Percentiles rank a stretch among this genome's conserved stretches.
Conservation (phyloP, 37 sponge, comb jelly and placozoan species). For the Ephydatia muelleri region DNA sequence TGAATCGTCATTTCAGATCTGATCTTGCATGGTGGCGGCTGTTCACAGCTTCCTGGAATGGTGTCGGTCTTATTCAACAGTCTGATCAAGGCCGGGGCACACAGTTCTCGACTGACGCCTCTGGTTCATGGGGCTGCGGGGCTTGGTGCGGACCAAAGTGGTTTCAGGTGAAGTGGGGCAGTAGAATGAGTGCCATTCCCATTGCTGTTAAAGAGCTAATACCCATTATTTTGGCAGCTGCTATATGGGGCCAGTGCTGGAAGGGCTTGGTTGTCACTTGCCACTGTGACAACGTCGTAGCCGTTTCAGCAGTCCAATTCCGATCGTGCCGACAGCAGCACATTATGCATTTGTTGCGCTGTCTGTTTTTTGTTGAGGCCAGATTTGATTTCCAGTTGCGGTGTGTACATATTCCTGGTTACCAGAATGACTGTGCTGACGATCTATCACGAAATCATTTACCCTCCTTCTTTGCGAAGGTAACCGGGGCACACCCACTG, state of each 20-base stretch:
- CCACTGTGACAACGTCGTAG: constrained; percentile 27
- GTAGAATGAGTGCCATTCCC: not conserved
- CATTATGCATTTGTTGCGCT: constrained; percentile 3
- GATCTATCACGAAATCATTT: constrained; percentile 36
- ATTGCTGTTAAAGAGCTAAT: constrained; percentile 33
- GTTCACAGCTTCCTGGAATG: constrained; percentile 26
- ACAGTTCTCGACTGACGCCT: constrained; percentile 20
- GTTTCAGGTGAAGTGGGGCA: constrained; percentile 12
- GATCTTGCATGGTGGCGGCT: constrained; percentile 29
- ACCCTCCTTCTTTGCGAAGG: not conserved
- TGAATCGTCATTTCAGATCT: constrained; percentile 6
- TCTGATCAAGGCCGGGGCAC: not conserved
- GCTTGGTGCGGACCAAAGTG: not conserved
- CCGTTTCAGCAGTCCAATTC: constrained; percentile 12
- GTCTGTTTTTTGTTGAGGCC: constrained; percentile 27
- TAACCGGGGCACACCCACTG: not conserved
- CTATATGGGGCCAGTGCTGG: constrained; percentile 24
- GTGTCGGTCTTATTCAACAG: not conserved
- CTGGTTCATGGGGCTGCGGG: constrained; percentile 43
- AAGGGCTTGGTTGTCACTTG: not conserved
- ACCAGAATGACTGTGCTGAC: constrained; percentile 32
- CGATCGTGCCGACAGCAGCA: constrained; percentile 8
- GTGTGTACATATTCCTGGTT: constrained; percentile 40
- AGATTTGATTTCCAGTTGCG: not conserved
- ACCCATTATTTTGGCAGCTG: constrained; percentile 21